Evolutionary conservation across 2,113 vertebrate genomes (phyloP).

Genomic region (Zosterops japonicus): DNA sequence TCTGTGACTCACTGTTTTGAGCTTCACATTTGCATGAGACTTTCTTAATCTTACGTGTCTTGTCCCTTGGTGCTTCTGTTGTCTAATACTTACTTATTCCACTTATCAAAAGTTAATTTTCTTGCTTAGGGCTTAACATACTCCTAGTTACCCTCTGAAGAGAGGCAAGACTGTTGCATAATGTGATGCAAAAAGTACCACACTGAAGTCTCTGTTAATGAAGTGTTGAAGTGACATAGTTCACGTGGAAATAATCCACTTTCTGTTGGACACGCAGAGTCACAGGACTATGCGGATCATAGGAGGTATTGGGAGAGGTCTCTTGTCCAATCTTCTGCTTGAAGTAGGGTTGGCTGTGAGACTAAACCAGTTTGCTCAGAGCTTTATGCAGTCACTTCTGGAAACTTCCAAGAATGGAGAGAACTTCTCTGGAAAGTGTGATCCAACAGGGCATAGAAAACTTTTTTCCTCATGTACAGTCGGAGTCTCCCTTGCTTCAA

Average conservation of each 20-base stretch:
- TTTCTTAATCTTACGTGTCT: neutral
- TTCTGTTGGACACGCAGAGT: neutral
- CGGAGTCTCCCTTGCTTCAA: neutral
- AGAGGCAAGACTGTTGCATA: neutral
- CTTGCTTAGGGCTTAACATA: neutral
- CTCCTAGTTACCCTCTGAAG: neutral
- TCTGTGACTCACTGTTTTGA: slow-evolving; percentile 14
- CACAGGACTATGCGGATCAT: neutral
- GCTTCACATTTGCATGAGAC: neutral
- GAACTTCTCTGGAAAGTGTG: neutral
- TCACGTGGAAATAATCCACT: neutral
- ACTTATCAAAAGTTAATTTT: neutral
- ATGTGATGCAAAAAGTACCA: neutral
- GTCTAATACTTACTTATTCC: neutral
- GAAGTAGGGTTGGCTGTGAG: neutral
- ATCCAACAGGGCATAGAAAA: neutral
- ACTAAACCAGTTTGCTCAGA: neutral
- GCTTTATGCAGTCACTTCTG: neutral
- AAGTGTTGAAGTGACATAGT: neutral
- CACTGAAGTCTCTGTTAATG: neutral
- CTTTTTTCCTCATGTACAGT: neutral
- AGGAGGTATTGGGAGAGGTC: neutral
- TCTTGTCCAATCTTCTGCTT: neutral
- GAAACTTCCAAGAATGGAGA: neutral
- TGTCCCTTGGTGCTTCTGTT: neutral